Evolutionary conservation across 2,888 invertebrate genomes (phyloP).

Genomic region (Philhelius pedissequus): DNA sequence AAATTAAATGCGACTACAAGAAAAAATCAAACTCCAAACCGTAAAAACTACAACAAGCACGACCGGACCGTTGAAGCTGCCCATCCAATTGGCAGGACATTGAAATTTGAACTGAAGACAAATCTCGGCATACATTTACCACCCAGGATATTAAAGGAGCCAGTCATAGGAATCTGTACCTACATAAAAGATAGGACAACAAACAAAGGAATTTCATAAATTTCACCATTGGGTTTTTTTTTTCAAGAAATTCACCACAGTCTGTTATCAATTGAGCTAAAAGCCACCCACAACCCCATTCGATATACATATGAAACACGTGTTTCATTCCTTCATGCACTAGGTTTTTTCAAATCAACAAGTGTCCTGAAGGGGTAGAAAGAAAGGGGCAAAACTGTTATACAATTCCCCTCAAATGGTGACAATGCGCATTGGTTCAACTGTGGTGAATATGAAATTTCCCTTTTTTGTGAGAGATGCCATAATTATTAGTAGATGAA

Average conservation of each 20-base stretch:
- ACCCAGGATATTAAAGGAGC: slow-evolving; percentile 8
- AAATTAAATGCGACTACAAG: not conserved
- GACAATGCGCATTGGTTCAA: slow-evolving; percentile 22
- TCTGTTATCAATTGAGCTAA: slow-evolving; percentile 49
- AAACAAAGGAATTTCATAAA: slow-evolving; percentile 31
- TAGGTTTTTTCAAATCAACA: slow-evolving; percentile 16
- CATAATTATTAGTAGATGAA: not conserved
- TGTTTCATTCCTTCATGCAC: not conserved
- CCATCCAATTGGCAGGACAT: slow-evolving; percentile 57
- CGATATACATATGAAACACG: not conserved
- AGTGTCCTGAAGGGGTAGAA: slow-evolving; percentile 29
- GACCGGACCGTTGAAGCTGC: slow-evolving; percentile 8
- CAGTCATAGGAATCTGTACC: not conserved
- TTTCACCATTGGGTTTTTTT: slow-evolving; percentile 43
- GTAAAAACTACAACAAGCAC: not conserved
- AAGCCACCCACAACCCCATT: not conserved
- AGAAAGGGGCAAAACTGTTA: slow-evolving; percentile 49
- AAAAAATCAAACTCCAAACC: not conserved
- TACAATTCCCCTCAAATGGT: slow-evolving; percentile 39
- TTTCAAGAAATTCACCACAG: slow-evolving; percentile 27
- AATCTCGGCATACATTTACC: slow-evolving; percentile 42
- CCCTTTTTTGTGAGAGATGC: not conserved
- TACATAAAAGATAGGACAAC: not conserved
- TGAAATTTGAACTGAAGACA: slow-evolving; percentile 58
- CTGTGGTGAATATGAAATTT: not conserved